Base-by-base conservation (phyloP, 2,113 vertebrate species). In the Garra rufa region DNA sequence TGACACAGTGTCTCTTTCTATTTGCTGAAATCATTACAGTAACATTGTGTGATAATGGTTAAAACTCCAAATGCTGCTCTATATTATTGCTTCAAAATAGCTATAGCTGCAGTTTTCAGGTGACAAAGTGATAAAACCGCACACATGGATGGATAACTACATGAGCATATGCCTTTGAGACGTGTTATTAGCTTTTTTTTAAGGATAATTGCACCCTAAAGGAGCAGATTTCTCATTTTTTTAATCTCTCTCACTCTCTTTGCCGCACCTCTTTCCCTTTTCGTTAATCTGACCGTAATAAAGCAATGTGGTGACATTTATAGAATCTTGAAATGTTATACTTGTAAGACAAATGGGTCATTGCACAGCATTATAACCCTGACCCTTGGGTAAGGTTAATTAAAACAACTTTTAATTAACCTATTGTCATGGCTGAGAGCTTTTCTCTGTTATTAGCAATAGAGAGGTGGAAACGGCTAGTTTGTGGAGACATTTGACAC, bases 401-500 rank as follows among this genome's bases (percentile, higher is more conserved):
- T 74, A 61, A 81, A 85, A 63, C 67, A 85, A 50, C 55, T 75
- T 81, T 81, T 73, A 85, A 81, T 85, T 85, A 85, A 85, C 77
- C 84, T 75, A 19, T 61, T 65, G 52, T 48, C n/a, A 74, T 34
- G 69, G 67, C 19, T 81, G 77, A 81, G 55, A 43, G 69, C 28
- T 41, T 74, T 81, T 63, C 41, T 85, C 52, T 75, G 84, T 59
- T 85, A 63, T 81, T 59, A 46, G 38, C 44, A 38, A 15, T 24
- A 41, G 8, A 6, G 46, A 14, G 0, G 30, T 81, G 46, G 28
- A 52, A 46, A 34, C 8, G n/a, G 10, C 15, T 70, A 13, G 30
- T 24, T 70, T 81, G 63, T 34, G 24, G 3, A 28, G 48, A 55
- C 50, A 55, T 57, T 38, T 77, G 50, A 34, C 28, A 57, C 75